These are phyloP conservation scores for Pocillopora damicornis DNA, from an alignment of 64 coral and sea anemone species.

Conservation along the genomic window DNA sequence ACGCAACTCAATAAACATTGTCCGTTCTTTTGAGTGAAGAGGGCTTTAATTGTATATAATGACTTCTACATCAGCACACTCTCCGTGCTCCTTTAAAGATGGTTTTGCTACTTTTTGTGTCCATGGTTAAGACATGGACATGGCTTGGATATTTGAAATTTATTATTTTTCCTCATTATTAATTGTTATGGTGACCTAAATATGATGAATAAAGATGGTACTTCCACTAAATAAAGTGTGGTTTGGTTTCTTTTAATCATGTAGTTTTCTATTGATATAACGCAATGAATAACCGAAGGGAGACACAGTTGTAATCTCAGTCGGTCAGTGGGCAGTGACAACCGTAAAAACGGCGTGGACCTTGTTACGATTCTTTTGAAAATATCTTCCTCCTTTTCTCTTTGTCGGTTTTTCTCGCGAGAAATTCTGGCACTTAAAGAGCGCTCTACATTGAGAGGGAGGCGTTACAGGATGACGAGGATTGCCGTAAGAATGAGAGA, in stretches of 20 bases:
- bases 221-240: background rate
- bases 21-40: background rate
- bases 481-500: no score
- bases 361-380: no score
- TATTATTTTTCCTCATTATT: background rate
- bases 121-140: background rate
- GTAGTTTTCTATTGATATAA: no score
- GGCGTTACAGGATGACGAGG: no score
- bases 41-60: conserved; percentile 8
- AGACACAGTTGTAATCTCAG: no score
- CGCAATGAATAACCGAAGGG: no score
- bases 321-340: no score
- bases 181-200: background rate
- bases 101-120: background rate
- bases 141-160: background rate
- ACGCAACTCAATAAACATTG: background rate
- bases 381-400: no score
- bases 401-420: no score
- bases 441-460: no score
- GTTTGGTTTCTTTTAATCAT: background rate
- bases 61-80: background rate
- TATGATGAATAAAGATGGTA: background rate
- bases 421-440: no score
- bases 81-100: background rate
- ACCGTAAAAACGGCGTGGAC: no score